Percentiles rank a stretch among this genome's conserved stretches.
phyloP scores from a whole-genome alignment of 2,797 vertebrate genomes.

The Orientallactaga sibirica region DNA sequence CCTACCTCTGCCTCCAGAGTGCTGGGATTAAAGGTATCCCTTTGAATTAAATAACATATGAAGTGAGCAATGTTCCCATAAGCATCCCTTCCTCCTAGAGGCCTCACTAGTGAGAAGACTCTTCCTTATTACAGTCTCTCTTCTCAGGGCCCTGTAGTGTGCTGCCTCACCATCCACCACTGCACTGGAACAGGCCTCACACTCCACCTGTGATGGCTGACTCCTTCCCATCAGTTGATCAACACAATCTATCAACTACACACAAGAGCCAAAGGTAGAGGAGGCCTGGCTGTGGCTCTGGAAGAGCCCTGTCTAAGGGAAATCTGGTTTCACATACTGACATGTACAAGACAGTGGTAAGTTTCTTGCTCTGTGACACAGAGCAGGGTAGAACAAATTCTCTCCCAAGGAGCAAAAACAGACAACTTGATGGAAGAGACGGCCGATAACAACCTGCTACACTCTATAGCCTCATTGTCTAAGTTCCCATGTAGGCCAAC shows the following conservation, averaged over 20 bases:
- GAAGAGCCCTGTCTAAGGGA: not conserved
- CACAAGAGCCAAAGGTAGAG: not conserved
- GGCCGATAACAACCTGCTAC: not conserved
- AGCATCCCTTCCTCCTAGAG: not conserved
- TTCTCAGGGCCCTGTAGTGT: not conserved
- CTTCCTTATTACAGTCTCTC: not conserved
- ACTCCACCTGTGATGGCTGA: not conserved
- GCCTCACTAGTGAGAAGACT: not conserved
- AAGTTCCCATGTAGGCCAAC: not conserved
- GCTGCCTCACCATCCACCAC: not conserved
- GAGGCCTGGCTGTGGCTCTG: not conserved
- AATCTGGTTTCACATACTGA: not conserved
- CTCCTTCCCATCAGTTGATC: not conserved
- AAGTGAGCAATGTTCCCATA: not conserved
- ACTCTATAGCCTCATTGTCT: not conserved
- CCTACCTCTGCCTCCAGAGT: too few relatives aligned
- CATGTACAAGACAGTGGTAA: not conserved
- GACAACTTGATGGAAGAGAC: not conserved
- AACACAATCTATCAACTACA: not conserved
- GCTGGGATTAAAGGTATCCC: too few relatives aligned
- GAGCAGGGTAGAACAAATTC: not conserved
- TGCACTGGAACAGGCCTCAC: not conserved
- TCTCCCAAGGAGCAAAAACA: not conserved
- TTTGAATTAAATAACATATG: not conserved
- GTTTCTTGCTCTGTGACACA: not conserved